A percentile compares a stretch with the other conserved stretches of the same genome.
phyloP scores from a whole-genome alignment of 2,888 invertebrate species.

The Molorchus minor region DNA sequence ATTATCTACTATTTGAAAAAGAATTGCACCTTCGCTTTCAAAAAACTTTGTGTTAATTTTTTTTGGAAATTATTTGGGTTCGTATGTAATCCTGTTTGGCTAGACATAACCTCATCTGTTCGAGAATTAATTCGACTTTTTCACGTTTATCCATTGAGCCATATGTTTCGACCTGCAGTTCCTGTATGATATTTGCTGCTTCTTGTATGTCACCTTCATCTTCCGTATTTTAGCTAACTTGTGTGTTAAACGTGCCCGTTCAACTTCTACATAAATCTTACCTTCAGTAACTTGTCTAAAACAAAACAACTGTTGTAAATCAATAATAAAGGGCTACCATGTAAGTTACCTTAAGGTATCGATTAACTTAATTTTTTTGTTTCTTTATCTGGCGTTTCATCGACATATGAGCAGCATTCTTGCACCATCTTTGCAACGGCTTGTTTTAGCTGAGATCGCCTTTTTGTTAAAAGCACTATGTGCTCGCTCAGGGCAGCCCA shows the following conservation, averaged over 20 bases:
- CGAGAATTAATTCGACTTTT: slow-evolving; percentile 95
- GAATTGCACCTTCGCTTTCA: slow-evolving; percentile 75
- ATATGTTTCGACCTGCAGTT: slow-evolving; percentile 96
- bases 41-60: slow-evolving; percentile 98
- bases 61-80: slow-evolving; percentile 98
- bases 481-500: slow-evolving; percentile 95
- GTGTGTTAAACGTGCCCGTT: slow-evolving; percentile 94
- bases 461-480: slow-evolving; percentile 87
- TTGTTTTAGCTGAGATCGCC: slow-evolving; percentile 95
- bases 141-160: slow-evolving; percentile 99
- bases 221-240: slow-evolving; percentile 87
- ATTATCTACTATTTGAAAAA: background rate
- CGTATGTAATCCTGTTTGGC: slow-evolving; percentile 96
- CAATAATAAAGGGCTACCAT: background rate
- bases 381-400: slow-evolving; percentile 90
- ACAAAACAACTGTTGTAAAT: slow-evolving; percentile 7
- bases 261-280: slow-evolving; percentile 99
- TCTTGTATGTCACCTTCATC: slow-evolving; percentile 84
- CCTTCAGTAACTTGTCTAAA: slow-evolving; percentile 86
- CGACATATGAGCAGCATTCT: slow-evolving; percentile 92
- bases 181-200: slow-evolving; percentile 94
- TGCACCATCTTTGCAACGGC: slow-evolving; percentile 98
- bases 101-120: slow-evolving; percentile 97
- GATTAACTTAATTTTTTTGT: slow-evolving; percentile 91
- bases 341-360: slow-evolving; percentile 80